Conservation (phyloP, 2,797 vertebrate species). For the Gymnopithys bicolor region DNA sequence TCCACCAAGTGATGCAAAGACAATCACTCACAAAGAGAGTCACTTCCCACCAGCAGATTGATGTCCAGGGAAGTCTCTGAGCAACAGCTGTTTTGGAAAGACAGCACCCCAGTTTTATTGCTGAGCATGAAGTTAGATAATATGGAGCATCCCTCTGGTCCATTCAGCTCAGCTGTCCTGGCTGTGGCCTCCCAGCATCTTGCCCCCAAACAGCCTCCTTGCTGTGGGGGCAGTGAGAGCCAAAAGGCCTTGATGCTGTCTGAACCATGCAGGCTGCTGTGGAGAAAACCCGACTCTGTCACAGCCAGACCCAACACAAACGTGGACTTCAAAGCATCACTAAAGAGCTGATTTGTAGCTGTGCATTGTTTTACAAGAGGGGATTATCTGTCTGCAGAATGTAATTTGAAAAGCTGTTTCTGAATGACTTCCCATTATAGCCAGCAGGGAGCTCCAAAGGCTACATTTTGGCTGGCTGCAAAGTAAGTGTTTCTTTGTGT, state of each 20-base stretch:
- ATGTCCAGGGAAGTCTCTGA: not conserved
- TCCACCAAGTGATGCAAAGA: not conserved
- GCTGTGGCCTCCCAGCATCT: not conserved
- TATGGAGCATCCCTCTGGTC: not conserved
- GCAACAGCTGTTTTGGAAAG: not conserved
- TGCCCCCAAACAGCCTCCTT: not conserved
- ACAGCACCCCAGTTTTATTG: fast-evolving
- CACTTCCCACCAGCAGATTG: not conserved
- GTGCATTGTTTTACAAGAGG: not conserved
- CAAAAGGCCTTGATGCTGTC: not conserved
- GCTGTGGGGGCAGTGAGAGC: not conserved
- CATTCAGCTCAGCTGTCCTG: not conserved
- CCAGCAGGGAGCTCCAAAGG: constrained; percentile 61
- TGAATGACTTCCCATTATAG: not conserved
- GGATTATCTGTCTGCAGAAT: not conserved
- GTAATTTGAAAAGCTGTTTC: not conserved
- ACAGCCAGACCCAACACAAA: not conserved
- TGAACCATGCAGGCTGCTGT: not conserved
- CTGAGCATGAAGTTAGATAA: not conserved
- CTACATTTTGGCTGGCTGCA: not conserved
- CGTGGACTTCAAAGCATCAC: not conserved
- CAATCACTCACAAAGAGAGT: not conserved
- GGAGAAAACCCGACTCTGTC: not conserved
- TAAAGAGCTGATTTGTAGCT: not conserved
- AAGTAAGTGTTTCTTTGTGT: not conserved